Evolutionary conservation across 2,888 invertebrate species (phyloP).

Genomic region (Cynaeus angustus): DNA sequence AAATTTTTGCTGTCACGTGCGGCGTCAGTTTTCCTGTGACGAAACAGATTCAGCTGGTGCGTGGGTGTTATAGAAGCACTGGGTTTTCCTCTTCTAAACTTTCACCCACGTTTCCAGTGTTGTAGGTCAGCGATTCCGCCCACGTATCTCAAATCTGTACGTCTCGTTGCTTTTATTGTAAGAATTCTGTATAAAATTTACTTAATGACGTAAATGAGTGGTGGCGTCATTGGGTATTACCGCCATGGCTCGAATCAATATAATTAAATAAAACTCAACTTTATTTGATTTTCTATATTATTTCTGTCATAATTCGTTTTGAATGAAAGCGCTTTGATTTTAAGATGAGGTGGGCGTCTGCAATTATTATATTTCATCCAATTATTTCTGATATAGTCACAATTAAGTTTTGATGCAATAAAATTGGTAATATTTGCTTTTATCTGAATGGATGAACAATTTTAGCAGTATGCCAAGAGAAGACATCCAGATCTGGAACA

Average conservation of each 20-base stretch:
- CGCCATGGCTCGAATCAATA: conserved; percentile 17
- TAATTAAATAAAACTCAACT: conserved; percentile 16
- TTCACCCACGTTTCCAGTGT: conserved; percentile 47
- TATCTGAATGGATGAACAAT: conserved; percentile 49
- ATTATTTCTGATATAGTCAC: conserved; percentile 7
- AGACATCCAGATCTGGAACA: conserved; percentile 57
- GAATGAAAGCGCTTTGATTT: conserved; percentile 5
- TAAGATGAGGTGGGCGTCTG: conserved; percentile 15
- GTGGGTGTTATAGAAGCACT: conserved; percentile 48
- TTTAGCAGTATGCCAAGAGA: conserved; percentile 54
- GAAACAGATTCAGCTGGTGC: conserved; percentile 52
- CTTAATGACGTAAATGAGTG: conserved; percentile 30
- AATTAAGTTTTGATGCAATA: conserved; percentile 15
- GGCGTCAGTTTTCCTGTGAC: conserved; percentile 42
- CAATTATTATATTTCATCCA: conserved; percentile 20
- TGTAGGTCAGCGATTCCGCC: conserved; percentile 48
- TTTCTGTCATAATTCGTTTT: conserved; percentile 3
- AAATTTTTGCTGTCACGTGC: conserved; percentile 32
- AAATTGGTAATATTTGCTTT: conserved; percentile 28
- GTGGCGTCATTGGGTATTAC: conserved; percentile 30
- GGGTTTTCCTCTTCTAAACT: conserved; percentile 48
- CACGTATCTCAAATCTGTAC: conserved; percentile 28
- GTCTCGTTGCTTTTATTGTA: conserved; percentile 25
- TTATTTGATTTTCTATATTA: conserved; percentile 28
- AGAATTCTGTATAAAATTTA: conserved; percentile 17